Conservation (phyloP, 64 coral and sea anemone genomes). For the Astreopora myriophthalma region DNA sequence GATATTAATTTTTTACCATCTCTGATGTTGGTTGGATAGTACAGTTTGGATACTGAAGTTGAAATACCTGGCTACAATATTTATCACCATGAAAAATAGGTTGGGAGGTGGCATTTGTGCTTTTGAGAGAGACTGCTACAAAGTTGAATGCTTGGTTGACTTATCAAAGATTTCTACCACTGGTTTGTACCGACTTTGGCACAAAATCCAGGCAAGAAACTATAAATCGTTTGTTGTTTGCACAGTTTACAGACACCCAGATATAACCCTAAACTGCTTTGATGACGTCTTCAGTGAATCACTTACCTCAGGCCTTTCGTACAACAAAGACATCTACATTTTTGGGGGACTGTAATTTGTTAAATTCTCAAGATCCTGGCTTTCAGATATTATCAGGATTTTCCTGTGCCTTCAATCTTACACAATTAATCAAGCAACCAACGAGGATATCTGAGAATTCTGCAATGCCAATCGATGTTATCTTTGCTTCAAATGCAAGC, state of each 20-base stretch:
- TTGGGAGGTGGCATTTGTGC: no score
- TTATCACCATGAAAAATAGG: no score
- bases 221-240: constrained; percentile 51
- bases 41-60: no score
- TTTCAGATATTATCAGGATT: no score
- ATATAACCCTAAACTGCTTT: constrained; percentile 32
- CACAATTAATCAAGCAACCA: no score
- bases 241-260: constrained; percentile 49
- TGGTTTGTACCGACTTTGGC: constrained; percentile 52
- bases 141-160: no score
- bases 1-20: no score
- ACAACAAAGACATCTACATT: no score
- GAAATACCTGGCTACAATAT: no score
- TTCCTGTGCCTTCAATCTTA: no score
- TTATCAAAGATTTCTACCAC: constrained; percentile 16
- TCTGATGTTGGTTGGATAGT: no score
- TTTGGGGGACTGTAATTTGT: constrained; percentile 19
- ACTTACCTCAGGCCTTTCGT: constrained; percentile 29
- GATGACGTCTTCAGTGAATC: constrained; percentile 18
- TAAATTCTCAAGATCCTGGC: background rate
- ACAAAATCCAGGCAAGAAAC: constrained; percentile 23
- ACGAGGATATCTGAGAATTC: background rate
- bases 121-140: no score
- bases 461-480: constrained; percentile 9
- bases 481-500: background rate